Percentiles rank a stretch among this genome's conserved stretches.
Evolutionary conservation across 2,113 vertebrate genomes (phyloP).

Genomic region (Platichthys flesus): DNA sequence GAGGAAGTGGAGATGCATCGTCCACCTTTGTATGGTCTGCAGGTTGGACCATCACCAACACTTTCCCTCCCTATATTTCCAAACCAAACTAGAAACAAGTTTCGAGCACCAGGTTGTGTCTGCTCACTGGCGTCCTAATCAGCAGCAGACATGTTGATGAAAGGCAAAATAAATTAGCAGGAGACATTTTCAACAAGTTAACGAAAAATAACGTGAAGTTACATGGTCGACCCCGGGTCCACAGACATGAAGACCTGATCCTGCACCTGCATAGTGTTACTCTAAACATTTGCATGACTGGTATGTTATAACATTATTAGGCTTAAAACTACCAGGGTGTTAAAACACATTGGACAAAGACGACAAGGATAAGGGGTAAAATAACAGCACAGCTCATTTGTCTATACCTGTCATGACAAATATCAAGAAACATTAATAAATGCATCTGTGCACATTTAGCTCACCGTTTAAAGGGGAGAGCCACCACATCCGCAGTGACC

Average conservation of each 20-base stretch:
- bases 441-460: slow-evolving; percentile 9
- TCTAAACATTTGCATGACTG: slow-evolving; percentile 22
- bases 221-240: slow-evolving; percentile 9
- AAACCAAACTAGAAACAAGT: slow-evolving; percentile 17
- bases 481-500: slow-evolving; percentile 1
- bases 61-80: not conserved
- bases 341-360: slow-evolving; percentile 27
- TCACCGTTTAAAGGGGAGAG: slow-evolving; percentile 12
- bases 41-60: slow-evolving; percentile 1
- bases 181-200: slow-evolving; percentile 16
- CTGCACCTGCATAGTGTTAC: slow-evolving; percentile 60
- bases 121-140: not conserved
- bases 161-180: slow-evolving; percentile 41
- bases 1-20: not conserved
- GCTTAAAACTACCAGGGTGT: slow-evolving; percentile 31
- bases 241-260: slow-evolving; percentile 16
- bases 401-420: slow-evolving; percentile 11
- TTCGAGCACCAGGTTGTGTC: slow-evolving; percentile 37
- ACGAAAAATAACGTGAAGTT: slow-evolving; percentile 23
- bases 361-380: slow-evolving; percentile 32
- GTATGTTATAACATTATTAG: slow-evolving; percentile 19
- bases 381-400: slow-evolving; percentile 27
- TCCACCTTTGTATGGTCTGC: not conserved
- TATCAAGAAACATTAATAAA: slow-evolving; percentile 16
- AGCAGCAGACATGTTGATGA: slow-evolving; percentile 43